Percentiles rank a stretch among this genome's conserved stretches.
phyloP scores from a whole-genome alignment of 2,797 vertebrate species.

The Pelodytes ibericus region DNA sequence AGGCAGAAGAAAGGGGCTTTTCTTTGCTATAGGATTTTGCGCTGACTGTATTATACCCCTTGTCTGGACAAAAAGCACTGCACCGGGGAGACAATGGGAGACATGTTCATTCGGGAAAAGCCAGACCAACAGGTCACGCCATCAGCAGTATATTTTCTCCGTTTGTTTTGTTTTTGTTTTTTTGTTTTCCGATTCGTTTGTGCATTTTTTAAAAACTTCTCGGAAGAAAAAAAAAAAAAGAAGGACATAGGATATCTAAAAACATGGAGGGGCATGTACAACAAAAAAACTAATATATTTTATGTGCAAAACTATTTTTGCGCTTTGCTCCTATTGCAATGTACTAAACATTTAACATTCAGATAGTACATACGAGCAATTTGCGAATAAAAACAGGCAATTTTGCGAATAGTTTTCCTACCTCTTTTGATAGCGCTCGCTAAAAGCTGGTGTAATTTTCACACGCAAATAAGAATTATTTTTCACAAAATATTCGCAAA shows the following conservation, averaged over 20 bases:
- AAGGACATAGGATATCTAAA: not conserved
- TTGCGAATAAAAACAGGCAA: no score
- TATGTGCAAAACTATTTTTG: no score
- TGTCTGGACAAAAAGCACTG: slow-evolving; percentile 18
- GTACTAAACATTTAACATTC: no score
- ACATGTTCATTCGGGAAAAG: slow-evolving; percentile 15
- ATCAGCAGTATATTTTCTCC: slow-evolving; percentile 1
- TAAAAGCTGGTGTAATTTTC: no score
- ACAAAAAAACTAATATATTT: not conserved
- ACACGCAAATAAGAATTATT: no score
- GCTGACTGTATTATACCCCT: slow-evolving; percentile 23
- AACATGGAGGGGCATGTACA: no score
- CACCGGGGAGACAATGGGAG: slow-evolving; percentile 24
- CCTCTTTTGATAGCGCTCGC: no score
- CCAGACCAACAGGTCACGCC: not conserved
- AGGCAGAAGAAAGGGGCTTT: slow-evolving; percentile 41
- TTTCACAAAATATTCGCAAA: no score
- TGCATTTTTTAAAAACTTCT: not conserved
- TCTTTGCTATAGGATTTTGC: slow-evolving; percentile 18
- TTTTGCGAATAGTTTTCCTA: no score
- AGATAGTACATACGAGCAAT: no score
- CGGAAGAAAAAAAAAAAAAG: not conserved
- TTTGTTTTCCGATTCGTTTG: not conserved
- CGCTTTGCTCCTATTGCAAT: no score
- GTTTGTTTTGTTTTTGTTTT: not conserved